Conservation (phyloP, 2,888 invertebrate genomes). For the Quadroppia sp. region DNA sequence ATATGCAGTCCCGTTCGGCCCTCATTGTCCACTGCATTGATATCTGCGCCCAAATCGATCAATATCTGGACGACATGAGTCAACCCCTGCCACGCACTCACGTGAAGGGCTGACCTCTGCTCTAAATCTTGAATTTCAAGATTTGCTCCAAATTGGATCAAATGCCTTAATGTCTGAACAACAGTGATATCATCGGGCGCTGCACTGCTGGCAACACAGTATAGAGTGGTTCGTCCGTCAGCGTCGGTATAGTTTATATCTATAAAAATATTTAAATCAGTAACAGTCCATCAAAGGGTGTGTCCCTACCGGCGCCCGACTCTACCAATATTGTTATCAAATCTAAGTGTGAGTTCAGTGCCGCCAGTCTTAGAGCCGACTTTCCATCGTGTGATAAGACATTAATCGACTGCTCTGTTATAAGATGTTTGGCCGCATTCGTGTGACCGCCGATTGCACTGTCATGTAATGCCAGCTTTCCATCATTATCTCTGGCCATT, state of each 20-base stretch:
- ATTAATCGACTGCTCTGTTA: slow-evolving; percentile 52
- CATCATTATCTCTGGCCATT: slow-evolving; percentile 85
- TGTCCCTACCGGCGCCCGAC: slow-evolving; percentile 65
- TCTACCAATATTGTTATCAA: slow-evolving; percentile 66
- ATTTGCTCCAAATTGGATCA: slow-evolving; percentile 59
- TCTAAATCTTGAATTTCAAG: slow-evolving; percentile 84
- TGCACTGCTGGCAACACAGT: slow-evolving; percentile 66
- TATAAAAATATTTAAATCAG: slow-evolving; percentile 48
- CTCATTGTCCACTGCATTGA: slow-evolving; percentile 82
- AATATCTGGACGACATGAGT: slow-evolving; percentile 83
- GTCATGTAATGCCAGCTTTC: slow-evolving; percentile 64
- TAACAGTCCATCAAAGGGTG: too few relatives aligned
- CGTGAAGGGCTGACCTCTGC: slow-evolving; percentile 83
- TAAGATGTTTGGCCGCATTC: slow-evolving; percentile 14
- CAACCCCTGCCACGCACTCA: slow-evolving; percentile 91
- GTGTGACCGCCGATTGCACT: slow-evolving; percentile 10
- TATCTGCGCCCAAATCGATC: slow-evolving; percentile 74
- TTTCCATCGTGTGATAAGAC: slow-evolving; percentile 85
- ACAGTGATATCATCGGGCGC: slow-evolving; percentile 47
- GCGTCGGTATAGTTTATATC: slow-evolving; percentile 76
- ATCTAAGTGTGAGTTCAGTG: slow-evolving; percentile 72
- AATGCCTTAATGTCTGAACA: slow-evolving; percentile 47
- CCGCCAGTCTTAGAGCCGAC: slow-evolving; percentile 62
- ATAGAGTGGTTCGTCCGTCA: slow-evolving; percentile 84
- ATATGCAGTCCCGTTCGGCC: slow-evolving; percentile 85